phyloP scores from a whole-genome alignment of 2,113 vertebrate genomes.

The Silurus asotus region DNA sequence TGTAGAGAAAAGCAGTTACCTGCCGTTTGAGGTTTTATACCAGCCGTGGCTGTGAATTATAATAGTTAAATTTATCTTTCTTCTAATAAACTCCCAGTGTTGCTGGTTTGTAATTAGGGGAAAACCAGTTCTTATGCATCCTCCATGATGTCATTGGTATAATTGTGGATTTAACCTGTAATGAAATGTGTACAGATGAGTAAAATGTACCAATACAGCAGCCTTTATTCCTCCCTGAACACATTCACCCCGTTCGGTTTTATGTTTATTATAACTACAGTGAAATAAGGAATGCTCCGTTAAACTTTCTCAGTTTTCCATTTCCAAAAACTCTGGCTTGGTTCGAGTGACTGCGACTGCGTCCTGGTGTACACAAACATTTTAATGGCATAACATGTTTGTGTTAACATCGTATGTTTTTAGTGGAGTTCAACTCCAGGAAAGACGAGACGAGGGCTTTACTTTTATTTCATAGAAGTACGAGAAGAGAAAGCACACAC shows the following conservation, averaged over 20 bases:
- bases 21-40: background rate
- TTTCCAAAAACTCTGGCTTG: background rate
- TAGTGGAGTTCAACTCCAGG: background rate
- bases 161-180: background rate
- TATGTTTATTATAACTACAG: background rate
- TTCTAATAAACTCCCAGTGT: background rate
- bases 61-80: background rate
- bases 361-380: background rate
- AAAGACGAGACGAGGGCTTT: background rate
- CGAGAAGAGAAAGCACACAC: background rate
- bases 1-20: background rate
- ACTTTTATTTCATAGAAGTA: background rate
- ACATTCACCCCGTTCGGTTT: background rate
- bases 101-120: background rate
- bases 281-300: background rate
- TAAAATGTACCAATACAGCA: background rate
- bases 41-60: background rate
- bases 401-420: background rate
- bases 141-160: background rate
- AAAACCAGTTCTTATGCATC: background rate
- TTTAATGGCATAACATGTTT: background rate
- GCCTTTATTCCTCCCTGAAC: background rate
- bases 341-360: background rate
- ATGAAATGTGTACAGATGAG: background rate
- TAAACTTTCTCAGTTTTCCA: background rate